Evolutionary conservation across 1,140 invertebrate genomes (phyloP).

Genomic region (Drosophila busckii): DNA sequence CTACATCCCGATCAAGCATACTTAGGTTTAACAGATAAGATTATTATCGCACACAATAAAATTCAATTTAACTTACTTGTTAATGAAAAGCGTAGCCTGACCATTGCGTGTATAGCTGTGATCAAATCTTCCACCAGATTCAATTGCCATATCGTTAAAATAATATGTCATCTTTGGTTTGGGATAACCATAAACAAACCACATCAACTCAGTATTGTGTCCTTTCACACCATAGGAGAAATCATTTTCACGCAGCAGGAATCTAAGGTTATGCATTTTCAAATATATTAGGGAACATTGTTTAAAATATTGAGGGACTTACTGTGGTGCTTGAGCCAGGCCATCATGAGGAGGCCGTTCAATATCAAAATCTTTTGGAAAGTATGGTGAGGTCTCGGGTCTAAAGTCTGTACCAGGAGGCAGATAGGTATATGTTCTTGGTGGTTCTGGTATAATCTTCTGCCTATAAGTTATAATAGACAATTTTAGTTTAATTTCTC

Average conservation of each 20-base stretch:
- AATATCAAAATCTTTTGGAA: constrained; percentile 94
- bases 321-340: constrained; percentile 87
- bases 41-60: neutral
- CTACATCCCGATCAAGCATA: constrained; percentile 94
- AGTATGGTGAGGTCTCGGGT: constrained; percentile 92
- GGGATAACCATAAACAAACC: constrained; percentile 96
- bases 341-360: constrained; percentile 90
- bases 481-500: neutral
- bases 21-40: no score
- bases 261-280: constrained; percentile 79
- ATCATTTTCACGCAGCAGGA: constrained; percentile 91
- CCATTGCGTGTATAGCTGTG: constrained; percentile 93
- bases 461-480: constrained; percentile 80
- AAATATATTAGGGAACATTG: neutral
- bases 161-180: constrained; percentile 93
- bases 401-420: constrained; percentile 90
- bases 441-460: constrained; percentile 88
- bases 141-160: constrained; percentile 90
- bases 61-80: constrained; percentile 81
- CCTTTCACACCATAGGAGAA: constrained; percentile 92
- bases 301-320: constrained; percentile 11
- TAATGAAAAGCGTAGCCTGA: constrained; percentile 91
- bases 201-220: constrained; percentile 91
- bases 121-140: constrained; percentile 89
- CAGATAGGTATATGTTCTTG: constrained; percentile 88